phyloP scores from a whole-genome alignment of 2,888 invertebrate genomes.

The Ochropacha duplaris region DNA sequence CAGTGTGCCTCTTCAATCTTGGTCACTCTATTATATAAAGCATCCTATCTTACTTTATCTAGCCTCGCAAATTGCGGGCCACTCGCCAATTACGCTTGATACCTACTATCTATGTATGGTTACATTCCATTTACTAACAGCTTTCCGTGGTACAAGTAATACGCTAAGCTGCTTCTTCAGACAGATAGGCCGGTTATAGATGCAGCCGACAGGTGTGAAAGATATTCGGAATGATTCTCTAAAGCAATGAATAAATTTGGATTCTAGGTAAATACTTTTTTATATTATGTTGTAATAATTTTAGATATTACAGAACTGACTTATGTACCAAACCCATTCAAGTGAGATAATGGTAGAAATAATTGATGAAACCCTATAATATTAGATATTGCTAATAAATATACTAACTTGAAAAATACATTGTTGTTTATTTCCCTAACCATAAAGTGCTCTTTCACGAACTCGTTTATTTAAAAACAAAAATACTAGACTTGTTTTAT shows the following conservation, averaged over 20 bases:
- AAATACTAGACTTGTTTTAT: background rate
- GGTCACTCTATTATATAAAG: no score
- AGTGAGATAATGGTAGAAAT: no score
- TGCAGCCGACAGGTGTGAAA: background rate
- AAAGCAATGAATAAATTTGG: background rate
- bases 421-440: no score
- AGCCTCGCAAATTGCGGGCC: background rate
- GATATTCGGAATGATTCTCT: background rate
- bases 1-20: background rate
- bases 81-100: slow-evolving; percentile 2
- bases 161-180: background rate
- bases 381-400: no score
- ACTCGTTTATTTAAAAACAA: background rate
- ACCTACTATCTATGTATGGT: background rate
- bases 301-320: no score
- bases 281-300: no score
- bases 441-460: background rate
- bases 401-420: no score
- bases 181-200: background rate
- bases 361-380: no score
- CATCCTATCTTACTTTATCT: background rate
- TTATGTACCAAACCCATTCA: no score
- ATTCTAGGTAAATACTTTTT: background rate
- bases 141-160: background rate
- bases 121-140: background rate